A percentile compares a stretch with the other conserved stretches of the same genome.
Evolutionary conservation across 2,888 invertebrate genomes (phyloP).

Genomic region (Ectemnius cavifrons): DNA sequence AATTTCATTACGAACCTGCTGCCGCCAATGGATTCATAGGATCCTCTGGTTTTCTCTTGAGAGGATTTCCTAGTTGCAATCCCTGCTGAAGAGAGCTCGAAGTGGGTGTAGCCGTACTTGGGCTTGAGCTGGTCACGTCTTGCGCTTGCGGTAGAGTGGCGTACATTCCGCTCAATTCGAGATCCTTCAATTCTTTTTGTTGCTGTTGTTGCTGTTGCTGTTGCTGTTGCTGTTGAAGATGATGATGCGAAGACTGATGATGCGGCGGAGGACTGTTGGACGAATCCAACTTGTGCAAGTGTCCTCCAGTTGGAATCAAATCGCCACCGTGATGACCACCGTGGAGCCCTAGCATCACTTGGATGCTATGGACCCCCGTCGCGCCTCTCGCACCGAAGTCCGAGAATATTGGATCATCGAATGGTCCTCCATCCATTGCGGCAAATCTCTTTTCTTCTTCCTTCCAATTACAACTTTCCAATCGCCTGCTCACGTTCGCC

Average conservation of each 20-base stretch:
- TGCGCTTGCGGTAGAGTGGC: conserved; percentile 74
- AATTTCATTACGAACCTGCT: conserved; percentile 62
- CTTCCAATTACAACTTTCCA: no score
- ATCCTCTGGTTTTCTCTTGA: conserved; percentile 74
- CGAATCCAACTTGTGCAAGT: conserved; percentile 77
- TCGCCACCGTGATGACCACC: conserved; percentile 76
- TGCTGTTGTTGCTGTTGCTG: conserved; percentile 76
- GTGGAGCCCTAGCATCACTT: conserved; percentile 84
- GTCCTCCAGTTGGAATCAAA: conserved; percentile 71
- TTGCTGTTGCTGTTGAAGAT: conserved; percentile 78
- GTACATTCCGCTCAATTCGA: conserved; percentile 75
- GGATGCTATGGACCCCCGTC: conserved; percentile 82
- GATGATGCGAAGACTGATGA: conserved; percentile 71
- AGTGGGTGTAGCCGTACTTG: conserved; percentile 71
- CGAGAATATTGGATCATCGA: conserved; percentile 90
- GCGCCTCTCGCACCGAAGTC: conserved; percentile 84
- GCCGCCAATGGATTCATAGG: conserved; percentile 68
- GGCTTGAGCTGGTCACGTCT: conserved; percentile 79
- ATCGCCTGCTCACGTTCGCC: no score
- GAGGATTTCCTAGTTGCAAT: conserved; percentile 70
- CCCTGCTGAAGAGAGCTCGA: conserved; percentile 76
- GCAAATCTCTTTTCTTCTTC: not conserved
- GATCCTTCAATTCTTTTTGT: conserved; percentile 76
- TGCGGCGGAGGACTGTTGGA: conserved; percentile 78
- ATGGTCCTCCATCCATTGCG: conserved; percentile 84